Evolutionary conservation across 2,113 vertebrate species (phyloP).

Genomic region (Sapajus apella): DNA sequence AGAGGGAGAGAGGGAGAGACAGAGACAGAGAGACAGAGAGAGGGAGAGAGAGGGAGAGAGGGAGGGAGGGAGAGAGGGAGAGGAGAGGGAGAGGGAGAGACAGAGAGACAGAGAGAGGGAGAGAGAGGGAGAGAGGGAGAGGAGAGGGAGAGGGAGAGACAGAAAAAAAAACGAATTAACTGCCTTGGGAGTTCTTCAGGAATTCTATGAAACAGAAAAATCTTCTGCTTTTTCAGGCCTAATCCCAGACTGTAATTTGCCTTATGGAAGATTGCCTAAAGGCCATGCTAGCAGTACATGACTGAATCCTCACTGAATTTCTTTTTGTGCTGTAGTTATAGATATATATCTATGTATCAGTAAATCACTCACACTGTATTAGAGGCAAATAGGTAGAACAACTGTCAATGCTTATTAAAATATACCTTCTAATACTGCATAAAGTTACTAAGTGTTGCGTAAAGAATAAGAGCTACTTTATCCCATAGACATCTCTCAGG

Average conservation of each 20-base stretch:
- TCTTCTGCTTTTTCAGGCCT: slow-evolving; percentile 27
- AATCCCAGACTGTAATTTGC: slow-evolving; percentile 30
- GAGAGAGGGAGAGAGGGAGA: too few relatives aligned
- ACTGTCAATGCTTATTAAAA: not conserved
- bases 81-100: not conserved
- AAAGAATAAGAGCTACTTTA: not conserved
- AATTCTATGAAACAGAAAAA: slow-evolving; percentile 58
- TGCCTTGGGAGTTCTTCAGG: slow-evolving; percentile 14
- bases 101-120: rapidly evolving
- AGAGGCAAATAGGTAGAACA: not conserved
- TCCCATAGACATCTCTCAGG: not conserved
- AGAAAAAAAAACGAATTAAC: not conserved
- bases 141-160: not conserved
- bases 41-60: not conserved
- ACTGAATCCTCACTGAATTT: slow-evolving; percentile 43
- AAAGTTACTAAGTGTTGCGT: not conserved
- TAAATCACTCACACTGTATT: not conserved
- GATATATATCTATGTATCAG: not conserved
- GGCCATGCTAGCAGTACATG: slow-evolving; percentile 4
- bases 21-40: too few relatives aligned
- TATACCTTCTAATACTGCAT: slow-evolving; percentile 3
- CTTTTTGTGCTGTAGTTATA: not conserved
- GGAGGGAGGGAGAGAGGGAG: not conserved
- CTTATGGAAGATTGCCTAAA: not conserved
- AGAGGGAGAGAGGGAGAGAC: not conserved